Conservation (phyloP, 2,113 vertebrate genomes). For the Pseudopodoces humilis region DNA sequence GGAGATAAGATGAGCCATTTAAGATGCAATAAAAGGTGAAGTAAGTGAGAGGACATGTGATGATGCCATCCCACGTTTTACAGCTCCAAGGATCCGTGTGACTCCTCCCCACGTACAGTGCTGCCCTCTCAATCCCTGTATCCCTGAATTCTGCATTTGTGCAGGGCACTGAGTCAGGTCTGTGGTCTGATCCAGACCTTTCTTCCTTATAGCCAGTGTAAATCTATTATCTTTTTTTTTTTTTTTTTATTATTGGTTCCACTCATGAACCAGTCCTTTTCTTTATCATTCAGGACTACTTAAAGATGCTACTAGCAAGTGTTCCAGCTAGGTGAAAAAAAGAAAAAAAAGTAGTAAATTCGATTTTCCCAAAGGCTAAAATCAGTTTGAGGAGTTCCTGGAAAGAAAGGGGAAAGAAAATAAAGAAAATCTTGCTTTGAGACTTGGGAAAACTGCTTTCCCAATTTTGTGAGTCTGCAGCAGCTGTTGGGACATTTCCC, state of each 20-base stretch:
- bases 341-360: background rate
- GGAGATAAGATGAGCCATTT: background rate
- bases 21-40: background rate
- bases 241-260: background rate
- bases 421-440: background rate
- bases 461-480: background rate
- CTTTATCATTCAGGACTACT: background rate
- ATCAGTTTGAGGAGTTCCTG: background rate
- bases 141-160: background rate
- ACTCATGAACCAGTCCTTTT: background rate
- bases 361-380: background rate
- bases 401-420: background rate
- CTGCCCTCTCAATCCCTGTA: background rate
- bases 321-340: background rate
- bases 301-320: background rate
- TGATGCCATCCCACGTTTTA: background rate
- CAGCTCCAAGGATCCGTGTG: fast-evolving
- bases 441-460: background rate
- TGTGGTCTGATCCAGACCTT: background rate
- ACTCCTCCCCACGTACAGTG: background rate
- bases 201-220: background rate
- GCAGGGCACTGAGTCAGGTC: background rate
- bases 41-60: background rate
- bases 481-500: background rate
- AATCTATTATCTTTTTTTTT: background rate